A percentile compares a stretch with the other conserved stretches of the same genome.
phyloP scores from a whole-genome alignment of 2,888 invertebrate genomes.

The Eupithecia subfuscata region DNA sequence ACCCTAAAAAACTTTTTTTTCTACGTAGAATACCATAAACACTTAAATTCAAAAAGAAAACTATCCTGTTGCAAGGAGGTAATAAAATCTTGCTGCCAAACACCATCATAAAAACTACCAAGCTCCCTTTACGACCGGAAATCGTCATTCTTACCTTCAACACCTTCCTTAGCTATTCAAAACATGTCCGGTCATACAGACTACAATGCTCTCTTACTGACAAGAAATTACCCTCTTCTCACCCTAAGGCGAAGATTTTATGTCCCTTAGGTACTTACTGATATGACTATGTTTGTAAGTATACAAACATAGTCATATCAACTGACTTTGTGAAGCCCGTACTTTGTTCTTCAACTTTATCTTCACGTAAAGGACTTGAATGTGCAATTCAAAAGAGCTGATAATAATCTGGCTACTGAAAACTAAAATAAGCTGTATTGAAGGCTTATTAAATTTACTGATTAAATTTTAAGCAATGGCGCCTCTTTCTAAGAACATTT shows the following conservation, averaged over 20 bases:
- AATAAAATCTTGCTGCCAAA: not conserved
- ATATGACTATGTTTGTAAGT: too few species aligned
- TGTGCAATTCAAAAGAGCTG: not conserved
- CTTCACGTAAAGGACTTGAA: not conserved
- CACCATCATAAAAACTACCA: not conserved
- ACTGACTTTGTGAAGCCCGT: not conserved
- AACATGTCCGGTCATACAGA: conserved; percentile 65
- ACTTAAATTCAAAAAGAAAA: not conserved
- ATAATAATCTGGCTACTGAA: not conserved
- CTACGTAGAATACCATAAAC: not conserved
- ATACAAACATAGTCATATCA: not conserved
- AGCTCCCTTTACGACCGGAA: not conserved
- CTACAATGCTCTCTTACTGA: conserved; percentile 60
- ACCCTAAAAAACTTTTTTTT: not conserved
- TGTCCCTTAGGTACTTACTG: conserved; percentile 54
- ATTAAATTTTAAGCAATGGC: not conserved
- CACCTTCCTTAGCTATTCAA: conserved; percentile 55
- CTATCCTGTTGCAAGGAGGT: not conserved
- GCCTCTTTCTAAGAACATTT: too few species aligned
- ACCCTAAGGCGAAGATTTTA: conserved; percentile 70
- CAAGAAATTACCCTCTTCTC: conserved; percentile 70
- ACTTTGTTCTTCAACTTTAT: not conserved
- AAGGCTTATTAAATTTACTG: not conserved
- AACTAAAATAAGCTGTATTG: not conserved
- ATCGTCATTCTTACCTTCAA: not conserved